Conservation (phyloP, 37 sponge, comb jelly and placozoan genomes). For the Chondrosia reniformis region DNA sequence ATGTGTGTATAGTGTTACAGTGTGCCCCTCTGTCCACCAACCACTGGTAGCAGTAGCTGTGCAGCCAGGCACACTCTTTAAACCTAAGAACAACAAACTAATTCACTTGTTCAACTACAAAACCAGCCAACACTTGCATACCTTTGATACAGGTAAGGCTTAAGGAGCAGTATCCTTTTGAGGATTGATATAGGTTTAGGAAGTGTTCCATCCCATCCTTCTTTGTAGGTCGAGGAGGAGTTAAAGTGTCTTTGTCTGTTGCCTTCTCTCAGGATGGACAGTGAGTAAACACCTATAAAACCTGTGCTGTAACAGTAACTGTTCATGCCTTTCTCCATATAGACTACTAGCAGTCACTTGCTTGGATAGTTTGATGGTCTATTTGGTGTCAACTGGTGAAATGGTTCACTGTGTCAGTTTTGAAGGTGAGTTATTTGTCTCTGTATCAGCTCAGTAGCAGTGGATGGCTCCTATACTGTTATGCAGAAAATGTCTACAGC, state of each 20-base stretch:
- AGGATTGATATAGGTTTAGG: background rate
- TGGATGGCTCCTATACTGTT: background rate
- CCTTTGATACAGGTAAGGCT: constrained; percentile 61
- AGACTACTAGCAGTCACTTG: constrained; percentile 52
- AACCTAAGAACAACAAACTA: constrained; percentile 45
- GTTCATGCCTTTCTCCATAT: background rate
- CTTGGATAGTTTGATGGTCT: constrained; percentile 44
- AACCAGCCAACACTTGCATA: constrained; percentile 35
- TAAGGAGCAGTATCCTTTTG: background rate
- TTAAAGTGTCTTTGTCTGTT: constrained; percentile 29
- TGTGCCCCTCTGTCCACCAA: constrained; percentile 32
- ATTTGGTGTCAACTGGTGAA: constrained; percentile 33
- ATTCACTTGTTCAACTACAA: constrained; percentile 52
- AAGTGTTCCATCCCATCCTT: background rate
- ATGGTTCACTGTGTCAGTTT: background rate
- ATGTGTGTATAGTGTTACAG: constrained; percentile 29
- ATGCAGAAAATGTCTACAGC: constrained; percentile 1
- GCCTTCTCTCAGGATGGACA: constrained; percentile 60
- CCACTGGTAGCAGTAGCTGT: constrained; percentile 60
- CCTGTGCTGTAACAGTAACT: background rate
- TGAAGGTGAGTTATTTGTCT: background rate
- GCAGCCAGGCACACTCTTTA: constrained; percentile 66
- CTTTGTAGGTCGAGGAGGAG: constrained; percentile 58
- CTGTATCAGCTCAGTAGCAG: background rate
- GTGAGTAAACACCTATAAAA: constrained; percentile 17